Evolutionary conservation across 2,888 invertebrate genomes (phyloP), one percentile per base, ranked within the genome.

Genomic region (Choreutis nemorana): DNA sequence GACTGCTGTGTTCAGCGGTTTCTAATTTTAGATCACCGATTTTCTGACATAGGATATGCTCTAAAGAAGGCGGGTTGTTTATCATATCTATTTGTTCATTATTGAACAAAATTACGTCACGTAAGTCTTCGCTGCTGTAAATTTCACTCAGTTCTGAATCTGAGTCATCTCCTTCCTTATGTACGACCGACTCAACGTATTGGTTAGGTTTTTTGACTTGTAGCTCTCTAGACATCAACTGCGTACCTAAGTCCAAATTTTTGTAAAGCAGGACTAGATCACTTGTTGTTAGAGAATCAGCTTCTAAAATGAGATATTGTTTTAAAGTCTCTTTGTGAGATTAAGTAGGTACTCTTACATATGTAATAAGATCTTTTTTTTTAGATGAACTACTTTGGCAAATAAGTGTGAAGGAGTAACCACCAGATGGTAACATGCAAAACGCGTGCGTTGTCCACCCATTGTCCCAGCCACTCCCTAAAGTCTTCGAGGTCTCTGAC

Each of bases 211-310:
- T 45, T 26, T 37, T 48, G 1, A 45, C 31, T 23, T 56, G 49
- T n/a, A 48, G 52, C 1, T 50, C 45, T 12, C 45, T 45, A 6
- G 55, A 39, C 45, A 66, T 52, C 1, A 65, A 48, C 30, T 59
- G 61, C 4, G 60, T 55, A 2, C 58, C 67, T 26, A 62, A 32
- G 28, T 75, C 77, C 4, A 70, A 57, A 39, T 78, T 78, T 50
- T 72, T 63, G 41, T 75, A 75, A 4, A 78, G 44, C 12, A 72
- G 54, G 3, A 75, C 62, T 33, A 77, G 48, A 40, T 78, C 75
- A 33, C 55, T 54, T 8, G 63, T 47, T 10, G 57, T 52, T 7
- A 73, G 39, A n/a, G 51, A 36, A 21, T 53, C 50, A 7, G 49
- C 47, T 35, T 45, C 61, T 62, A 48, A 9, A 50, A 48, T 9